Evolutionary conservation across 1,140 invertebrate genomes (phyloP), one percentile per base, ranked within the genome.

Genomic region (Hesperophylax magnus): DNA sequence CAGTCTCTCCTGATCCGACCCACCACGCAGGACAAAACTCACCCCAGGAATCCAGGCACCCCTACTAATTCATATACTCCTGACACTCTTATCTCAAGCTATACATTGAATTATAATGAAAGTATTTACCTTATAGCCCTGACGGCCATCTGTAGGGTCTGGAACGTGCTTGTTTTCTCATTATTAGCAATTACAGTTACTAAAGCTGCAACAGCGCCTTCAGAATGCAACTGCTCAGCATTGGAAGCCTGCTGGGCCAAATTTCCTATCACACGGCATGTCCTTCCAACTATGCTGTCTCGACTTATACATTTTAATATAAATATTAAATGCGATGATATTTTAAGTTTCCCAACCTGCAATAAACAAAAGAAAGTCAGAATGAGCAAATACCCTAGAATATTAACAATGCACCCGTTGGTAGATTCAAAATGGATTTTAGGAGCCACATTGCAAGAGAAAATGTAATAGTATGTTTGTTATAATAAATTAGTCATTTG

Each of bases 61-160:
- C n/a, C n/a, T n/a, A n/a, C n/a, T 39, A 39, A 3, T 3, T 31
- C 9, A 39, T 39, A 5, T 39, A 4, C 34, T 39, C 39, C 39
- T 3, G 3, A 47, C 39, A 47, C 39, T 47, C 39, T 8, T 47
- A 14, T 47, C 39, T 39, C 6, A 39, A 6, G 9, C 5, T 39
- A 39, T 1, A 39, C 39, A 0, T 47, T 27, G 27, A 14, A 47
- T 47, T 47, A 14, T 47, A 9, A 11, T 47, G 14, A 9, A 15
- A 67, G 3, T 67, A 52, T 8, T 72, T 81, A 90, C 90, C 90
- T 90, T 34, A 91, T 88, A 47, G 89, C 90, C 79, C 90, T 86
- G 6, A 91, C 89, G 75, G 88, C 88, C 90, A 90, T 90, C 34
- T 86, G 87, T 27, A 89, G 85, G 15, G 90, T 91, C n/a, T 88